phyloP scores from a whole-genome alignment of 2,888 invertebrate genomes.

The Strigamia maritima region DNA sequence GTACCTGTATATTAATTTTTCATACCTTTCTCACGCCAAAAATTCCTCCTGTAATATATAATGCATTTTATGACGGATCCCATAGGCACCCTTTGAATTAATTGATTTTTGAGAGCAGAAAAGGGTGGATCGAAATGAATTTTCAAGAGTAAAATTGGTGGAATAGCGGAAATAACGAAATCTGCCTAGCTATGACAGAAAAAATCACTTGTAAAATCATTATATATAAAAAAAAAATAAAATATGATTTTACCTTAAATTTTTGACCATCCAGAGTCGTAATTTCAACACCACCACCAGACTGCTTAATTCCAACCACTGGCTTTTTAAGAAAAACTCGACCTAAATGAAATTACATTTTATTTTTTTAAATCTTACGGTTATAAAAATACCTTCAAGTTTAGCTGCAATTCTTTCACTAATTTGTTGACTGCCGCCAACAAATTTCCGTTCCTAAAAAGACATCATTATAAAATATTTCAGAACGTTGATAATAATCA shows the following conservation, averaged over 20 bases:
- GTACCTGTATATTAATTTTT: background rate
- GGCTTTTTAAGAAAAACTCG: constrained; percentile 42
- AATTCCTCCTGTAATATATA: constrained; percentile 52
- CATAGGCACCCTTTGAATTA: constrained; percentile 52
- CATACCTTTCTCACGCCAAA: constrained; percentile 53
- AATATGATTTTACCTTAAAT: constrained; percentile 7
- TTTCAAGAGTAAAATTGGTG: constrained; percentile 50
- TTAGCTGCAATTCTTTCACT: constrained; percentile 48
- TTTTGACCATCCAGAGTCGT: constrained; percentile 43
- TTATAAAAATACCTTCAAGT: constrained; percentile 46
- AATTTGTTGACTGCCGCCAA: constrained; percentile 51
- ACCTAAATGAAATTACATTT: background rate
- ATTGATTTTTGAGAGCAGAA: constrained; percentile 49
- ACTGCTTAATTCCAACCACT: constrained; percentile 41
- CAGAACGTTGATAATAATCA: background rate
- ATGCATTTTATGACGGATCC: constrained; percentile 54
- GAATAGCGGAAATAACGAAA: constrained; percentile 51
- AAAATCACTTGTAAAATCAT: background rate
- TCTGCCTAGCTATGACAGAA: constrained; percentile 38
- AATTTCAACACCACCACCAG: constrained; percentile 35
- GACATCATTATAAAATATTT: background rate
- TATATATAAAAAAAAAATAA: background rate
- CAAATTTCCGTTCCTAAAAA: constrained; percentile 49
- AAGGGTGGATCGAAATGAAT: constrained; percentile 51
- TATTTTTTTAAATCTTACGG: background rate